Evolutionary conservation across 2,888 invertebrate species (phyloP), one percentile per base, ranked within the genome.

Genomic region (Calameuta idolon): DNA sequence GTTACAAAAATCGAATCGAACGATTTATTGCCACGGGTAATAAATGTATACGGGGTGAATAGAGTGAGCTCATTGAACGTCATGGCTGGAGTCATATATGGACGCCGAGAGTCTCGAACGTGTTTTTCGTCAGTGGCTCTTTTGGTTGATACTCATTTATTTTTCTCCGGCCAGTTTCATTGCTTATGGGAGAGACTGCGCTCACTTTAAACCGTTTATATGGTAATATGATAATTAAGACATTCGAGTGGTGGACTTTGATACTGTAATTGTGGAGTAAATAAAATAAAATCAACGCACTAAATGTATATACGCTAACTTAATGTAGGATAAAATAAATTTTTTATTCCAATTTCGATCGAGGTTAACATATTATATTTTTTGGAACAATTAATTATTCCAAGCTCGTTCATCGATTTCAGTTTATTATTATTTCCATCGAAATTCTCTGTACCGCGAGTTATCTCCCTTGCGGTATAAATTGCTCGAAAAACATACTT

Each of bases 181-280:
- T 31, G 71, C 33, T 71, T 71, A 71, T 71, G 71, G 71, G 71
- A 71, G 71, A 71, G 31, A 31, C 33, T 34, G 71, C 30, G 71
- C 71, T 31, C 33, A 33, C 31, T 71, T 34, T 15, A 33, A 75
- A 31, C 73, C 75, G 33, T 75, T 69, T 77, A 69, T 31, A 77
- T 77, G 77, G 79, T 83, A 84, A 84, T 86, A 83, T 82, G 82
- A 85, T 84, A 84, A 86, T 86, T 85, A 85, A 86, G 86, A 86
- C 82, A 84, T 85, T 83, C 80, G 79, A 78, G 73, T 74, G 68
- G 55, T 55, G 23, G 55, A 55, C 55, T 55, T 55, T 55, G 55
- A 55, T 55, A 55, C 55, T 55, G 55, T 55, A 55, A 55, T 55
- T 55, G 23, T 55, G 55, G 5, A 55, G 55, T 55, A 55, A 55